phyloP scores from a whole-genome alignment of 2,797 vertebrate species.

The Paratrypauchen microcephalus region DNA sequence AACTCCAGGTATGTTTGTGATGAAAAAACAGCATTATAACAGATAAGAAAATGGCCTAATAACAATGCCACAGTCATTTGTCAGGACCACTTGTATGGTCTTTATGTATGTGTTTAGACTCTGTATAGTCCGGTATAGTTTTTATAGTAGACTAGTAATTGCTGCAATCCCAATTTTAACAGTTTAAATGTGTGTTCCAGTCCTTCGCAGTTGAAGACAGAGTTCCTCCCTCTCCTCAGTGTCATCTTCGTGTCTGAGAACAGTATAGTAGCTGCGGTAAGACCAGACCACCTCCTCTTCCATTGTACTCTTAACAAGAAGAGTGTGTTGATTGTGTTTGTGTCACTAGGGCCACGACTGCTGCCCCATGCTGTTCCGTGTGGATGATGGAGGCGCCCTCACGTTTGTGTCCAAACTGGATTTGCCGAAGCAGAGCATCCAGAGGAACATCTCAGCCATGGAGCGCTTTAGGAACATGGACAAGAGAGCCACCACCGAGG shows the following conservation, averaged over 20 bases:
- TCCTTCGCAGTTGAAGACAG: slow-evolving; percentile 94
- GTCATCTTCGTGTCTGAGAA: slow-evolving; percentile 96
- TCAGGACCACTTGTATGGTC: too few relatives aligned
- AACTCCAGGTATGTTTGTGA: too few relatives aligned
- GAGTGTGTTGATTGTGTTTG: not conserved
- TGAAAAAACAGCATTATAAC: too few relatives aligned
- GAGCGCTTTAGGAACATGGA: slow-evolving; percentile 99
- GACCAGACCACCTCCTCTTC: slow-evolving; percentile 40
- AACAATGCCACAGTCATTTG: too few relatives aligned
- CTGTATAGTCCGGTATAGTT: too few relatives aligned
- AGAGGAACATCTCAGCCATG: slow-evolving; percentile 98
- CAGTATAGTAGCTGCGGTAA: slow-evolving; percentile 95
- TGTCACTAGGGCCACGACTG: slow-evolving; percentile 91
- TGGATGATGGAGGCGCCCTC: slow-evolving; percentile 89
- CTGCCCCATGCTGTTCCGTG: slow-evolving; percentile 97
- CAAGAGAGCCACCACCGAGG: slow-evolving; percentile 95
- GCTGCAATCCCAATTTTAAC: not conserved
- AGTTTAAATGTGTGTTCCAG: slow-evolving; percentile 73
- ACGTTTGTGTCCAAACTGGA: slow-evolving; percentile 95
- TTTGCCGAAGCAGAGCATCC: slow-evolving; percentile 97
- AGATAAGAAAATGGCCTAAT: too few relatives aligned
- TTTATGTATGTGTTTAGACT: too few relatives aligned
- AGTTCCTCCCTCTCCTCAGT: slow-evolving; percentile 95
- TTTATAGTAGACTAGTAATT: too few relatives aligned
- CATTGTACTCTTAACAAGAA: not conserved